Base-by-base conservation (phyloP, 64 coral and sea anemone genomes). In the Orbicella faveolata region DNA sequence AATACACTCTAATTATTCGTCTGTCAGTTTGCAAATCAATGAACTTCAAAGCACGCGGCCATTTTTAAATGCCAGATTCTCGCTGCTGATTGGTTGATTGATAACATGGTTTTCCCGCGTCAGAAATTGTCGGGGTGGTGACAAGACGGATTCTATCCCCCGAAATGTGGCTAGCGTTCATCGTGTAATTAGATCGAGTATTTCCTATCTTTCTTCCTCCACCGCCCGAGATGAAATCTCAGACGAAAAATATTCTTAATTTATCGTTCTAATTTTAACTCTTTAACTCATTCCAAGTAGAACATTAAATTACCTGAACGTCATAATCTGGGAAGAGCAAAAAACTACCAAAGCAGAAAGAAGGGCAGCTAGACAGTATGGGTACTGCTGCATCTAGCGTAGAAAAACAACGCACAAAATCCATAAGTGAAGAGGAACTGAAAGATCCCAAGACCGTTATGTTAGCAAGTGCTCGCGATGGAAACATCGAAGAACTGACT, bases 41-140 rank as follows among this genome's bases (percentile, higher is more conserved):
- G 37, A 36, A 0, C 2, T 81, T 63, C 57, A 3, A 67, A 12
- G 82, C 41, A 26, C 82, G 82, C 36, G 82, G 63, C 34, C 64
- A 85, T 33, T 52, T 85, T 85, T 85, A 85, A 85, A 85, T 25
- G 39, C 23, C 34, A 6, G 3, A 52, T 52, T 52, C 63, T 70
- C 65, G 35, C 65, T 72, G 23, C 82, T 85, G 82, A 85, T 85
- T 85, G 82, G 82, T 33, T 68, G 36, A 72, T 63, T 77, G 3
- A 6, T 39, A 77, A 7, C 7, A 39, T 14, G 18, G 37, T 77
- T 36, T 30, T 14, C 14, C 4, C 21, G 25, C 20, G 21, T 25
- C 67, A 23, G 19, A 68, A 68, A 68, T 25, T 23, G 16, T 23
- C 19, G 21, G 17, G 19, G 14, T 64, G 15, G 44, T 41, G 44